A percentile compares a stretch with the other conserved stretches of the same genome.
Evolutionary conservation across 2,113 vertebrate genomes (phyloP).

Genomic region (Lates calcarifer): DNA sequence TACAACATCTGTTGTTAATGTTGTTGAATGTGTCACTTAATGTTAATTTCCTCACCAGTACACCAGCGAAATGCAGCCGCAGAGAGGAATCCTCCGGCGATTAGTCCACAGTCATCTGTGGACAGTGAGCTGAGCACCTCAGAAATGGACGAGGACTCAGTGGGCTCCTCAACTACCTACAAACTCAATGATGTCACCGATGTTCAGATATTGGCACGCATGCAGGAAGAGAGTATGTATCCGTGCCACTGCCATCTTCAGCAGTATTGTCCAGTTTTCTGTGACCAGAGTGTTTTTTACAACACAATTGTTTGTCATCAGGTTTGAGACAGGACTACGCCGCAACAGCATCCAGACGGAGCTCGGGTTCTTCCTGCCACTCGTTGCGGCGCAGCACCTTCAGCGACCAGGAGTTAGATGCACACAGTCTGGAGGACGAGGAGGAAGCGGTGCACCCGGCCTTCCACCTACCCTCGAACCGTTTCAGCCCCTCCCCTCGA

Average conservation of each 20-base stretch:
- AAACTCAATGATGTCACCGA: constrained; percentile 98
- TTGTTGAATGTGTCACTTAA: neutral
- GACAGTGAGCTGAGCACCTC: constrained; percentile 99
- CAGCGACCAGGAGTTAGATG: constrained; percentile 98
- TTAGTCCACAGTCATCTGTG: constrained; percentile 97
- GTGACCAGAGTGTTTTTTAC: neutral
- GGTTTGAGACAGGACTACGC: constrained; percentile 98
- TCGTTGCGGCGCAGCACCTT: constrained; percentile 94
- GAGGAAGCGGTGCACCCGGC: constrained; percentile 92
- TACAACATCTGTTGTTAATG: neutral
- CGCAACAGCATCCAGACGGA: constrained; percentile 93
- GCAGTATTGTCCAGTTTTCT: neutral
- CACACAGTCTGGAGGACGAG: constrained; percentile 97
- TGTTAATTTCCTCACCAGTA: constrained; percentile 78
- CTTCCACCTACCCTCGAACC: constrained; percentile 89
- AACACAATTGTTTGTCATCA: constrained; percentile 53
- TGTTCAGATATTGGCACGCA: constrained; percentile 97
- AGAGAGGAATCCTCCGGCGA: constrained; percentile 89
- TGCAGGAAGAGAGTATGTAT: constrained; percentile 96
- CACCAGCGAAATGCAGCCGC: constrained; percentile 88
- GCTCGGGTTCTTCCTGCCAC: constrained; percentile 97
- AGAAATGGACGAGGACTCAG: constrained; percentile 98
- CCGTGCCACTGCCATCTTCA: neutral
- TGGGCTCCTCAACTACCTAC: constrained; percentile 93
- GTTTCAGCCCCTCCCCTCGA: constrained; percentile 96